Percentiles rank a stretch among this genome's conserved stretches.
Evolutionary conservation across 2,888 invertebrate genomes (phyloP).

Genomic region (Parnassius smintheus): DNA sequence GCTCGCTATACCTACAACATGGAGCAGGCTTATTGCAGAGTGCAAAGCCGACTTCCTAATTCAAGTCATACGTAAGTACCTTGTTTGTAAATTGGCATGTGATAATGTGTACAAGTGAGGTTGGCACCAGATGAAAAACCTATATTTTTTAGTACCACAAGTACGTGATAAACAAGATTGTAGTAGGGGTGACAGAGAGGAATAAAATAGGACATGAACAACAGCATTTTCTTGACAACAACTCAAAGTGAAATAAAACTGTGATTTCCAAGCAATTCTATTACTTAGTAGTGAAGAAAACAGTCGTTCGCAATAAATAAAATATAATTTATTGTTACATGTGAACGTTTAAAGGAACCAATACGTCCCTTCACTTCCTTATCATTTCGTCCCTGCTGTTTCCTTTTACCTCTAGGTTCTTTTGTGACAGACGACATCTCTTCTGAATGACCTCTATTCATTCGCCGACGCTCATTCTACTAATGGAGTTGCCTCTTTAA

Average conservation of each 20-base stretch:
- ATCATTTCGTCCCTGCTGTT: conserved; percentile 35
- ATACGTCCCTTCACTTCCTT: conserved; percentile 30
- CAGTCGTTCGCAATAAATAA: not conserved
- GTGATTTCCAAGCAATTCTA: not conserved
- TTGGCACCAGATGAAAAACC: too few species aligned
- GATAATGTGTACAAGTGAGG: too few species aligned
- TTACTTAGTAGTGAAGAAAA: not conserved
- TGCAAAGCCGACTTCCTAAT: too few species aligned
- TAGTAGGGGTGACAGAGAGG: too few species aligned
- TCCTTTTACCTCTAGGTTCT: conserved; percentile 43
- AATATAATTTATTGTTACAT: conserved; percentile 5
- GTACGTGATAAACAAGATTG: not conserved
- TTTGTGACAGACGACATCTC: conserved; percentile 61
- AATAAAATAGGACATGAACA: too few species aligned
- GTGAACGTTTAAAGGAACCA: conserved; percentile 18
- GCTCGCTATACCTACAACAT: too few species aligned
- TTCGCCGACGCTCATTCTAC: conserved; percentile 65
- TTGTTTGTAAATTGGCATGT: too few species aligned
- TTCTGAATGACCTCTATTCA: conserved; percentile 71
- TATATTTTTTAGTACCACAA: too few species aligned
- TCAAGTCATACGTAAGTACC: too few species aligned
- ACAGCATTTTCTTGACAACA: too few species aligned
- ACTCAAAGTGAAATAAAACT: too few species aligned
- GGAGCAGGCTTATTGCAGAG: too few species aligned
- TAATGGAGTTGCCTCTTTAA: conserved; percentile 76